phyloP scores from a whole-genome alignment of 2,113 vertebrate species.

The Ptyas mucosa region DNA sequence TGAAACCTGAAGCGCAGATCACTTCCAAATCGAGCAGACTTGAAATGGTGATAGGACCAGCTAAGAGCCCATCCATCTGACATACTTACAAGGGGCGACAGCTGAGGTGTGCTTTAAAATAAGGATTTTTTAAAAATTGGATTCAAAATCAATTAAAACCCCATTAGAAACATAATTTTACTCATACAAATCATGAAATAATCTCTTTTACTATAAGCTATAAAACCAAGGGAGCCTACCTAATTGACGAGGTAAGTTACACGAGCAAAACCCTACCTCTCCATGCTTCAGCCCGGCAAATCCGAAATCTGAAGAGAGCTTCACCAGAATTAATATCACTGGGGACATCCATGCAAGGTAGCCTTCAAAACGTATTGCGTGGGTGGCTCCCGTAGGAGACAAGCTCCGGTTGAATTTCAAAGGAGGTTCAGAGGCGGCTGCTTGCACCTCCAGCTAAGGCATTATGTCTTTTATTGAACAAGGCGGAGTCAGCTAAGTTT shows the following conservation, averaged over 20 bases:
- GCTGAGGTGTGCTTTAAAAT: conserved; percentile 69
- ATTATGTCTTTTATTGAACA: not conserved
- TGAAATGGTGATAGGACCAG: conserved; percentile 55
- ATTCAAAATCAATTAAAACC: conserved; percentile 76
- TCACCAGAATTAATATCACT: not conserved
- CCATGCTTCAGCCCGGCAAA: conserved; percentile 7
- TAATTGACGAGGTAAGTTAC: conserved; percentile 54
- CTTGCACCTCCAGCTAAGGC: not conserved
- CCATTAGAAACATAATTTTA: conserved; percentile 70
- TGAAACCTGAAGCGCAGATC: conserved; percentile 31
- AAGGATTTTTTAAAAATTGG: conserved; percentile 57
- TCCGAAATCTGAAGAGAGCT: not conserved
- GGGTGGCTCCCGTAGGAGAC: not conserved
- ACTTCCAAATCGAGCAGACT: conserved; percentile 46
- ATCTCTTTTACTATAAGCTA: conserved; percentile 68
- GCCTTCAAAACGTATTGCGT: not conserved
- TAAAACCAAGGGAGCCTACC: conserved; percentile 53
- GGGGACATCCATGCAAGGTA: not conserved
- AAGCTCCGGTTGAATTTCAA: not conserved
- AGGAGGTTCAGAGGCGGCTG: no score
- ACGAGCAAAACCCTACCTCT: conserved; percentile 14
- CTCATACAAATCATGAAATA: conserved; percentile 70
- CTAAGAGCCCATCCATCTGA: conserved; percentile 52
- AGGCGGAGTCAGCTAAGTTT: not conserved
- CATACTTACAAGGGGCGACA: conserved; percentile 54